Conservation (phyloP, 2,797 vertebrate genomes). For the Prionace glauca region DNA sequence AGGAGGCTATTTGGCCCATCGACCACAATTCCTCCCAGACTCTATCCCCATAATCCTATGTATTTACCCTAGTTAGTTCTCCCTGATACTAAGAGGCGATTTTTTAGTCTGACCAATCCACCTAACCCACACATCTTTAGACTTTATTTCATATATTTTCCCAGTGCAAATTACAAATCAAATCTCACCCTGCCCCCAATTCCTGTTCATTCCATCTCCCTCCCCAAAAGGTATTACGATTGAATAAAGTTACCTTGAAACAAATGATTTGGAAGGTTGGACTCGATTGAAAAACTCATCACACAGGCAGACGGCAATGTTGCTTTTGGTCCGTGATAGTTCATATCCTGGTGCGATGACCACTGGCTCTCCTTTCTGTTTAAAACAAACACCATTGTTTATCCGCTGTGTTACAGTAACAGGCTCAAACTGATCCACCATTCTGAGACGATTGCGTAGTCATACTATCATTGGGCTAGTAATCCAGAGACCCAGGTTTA, state of each 20-base stretch:
- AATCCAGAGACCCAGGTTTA: too few relatives aligned
- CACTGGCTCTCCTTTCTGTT: conserved; percentile 39
- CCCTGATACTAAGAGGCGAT: too few relatives aligned
- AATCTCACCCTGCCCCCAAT: not conserved
- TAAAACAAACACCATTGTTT: not conserved
- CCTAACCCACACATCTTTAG: too few relatives aligned
- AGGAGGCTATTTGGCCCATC: too few relatives aligned
- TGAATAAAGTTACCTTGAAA: not conserved
- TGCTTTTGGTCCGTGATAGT: conserved; percentile 46
- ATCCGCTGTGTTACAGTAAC: not conserved
- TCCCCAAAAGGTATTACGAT: not conserved
- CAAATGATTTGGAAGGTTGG: too few relatives aligned
- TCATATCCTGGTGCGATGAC: conserved; percentile 50
- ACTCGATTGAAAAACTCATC: conserved; percentile 48
- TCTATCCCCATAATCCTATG: too few relatives aligned
- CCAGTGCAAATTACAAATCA: not conserved
- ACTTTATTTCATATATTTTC: not conserved
- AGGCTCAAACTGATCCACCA: not conserved
- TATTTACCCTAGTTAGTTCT: too few relatives aligned
- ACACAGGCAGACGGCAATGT: conserved; percentile 48
- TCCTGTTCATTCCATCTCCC: not conserved
- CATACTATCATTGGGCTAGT: too few relatives aligned
- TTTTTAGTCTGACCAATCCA: too few relatives aligned
- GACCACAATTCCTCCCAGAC: too few relatives aligned
- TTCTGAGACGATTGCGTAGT: too few relatives aligned